These are phyloP conservation scores for Lytechinus pictus DNA, from an alignment of 35 echinoderm and acorn worm species.

Conservation along the genomic window DNA sequence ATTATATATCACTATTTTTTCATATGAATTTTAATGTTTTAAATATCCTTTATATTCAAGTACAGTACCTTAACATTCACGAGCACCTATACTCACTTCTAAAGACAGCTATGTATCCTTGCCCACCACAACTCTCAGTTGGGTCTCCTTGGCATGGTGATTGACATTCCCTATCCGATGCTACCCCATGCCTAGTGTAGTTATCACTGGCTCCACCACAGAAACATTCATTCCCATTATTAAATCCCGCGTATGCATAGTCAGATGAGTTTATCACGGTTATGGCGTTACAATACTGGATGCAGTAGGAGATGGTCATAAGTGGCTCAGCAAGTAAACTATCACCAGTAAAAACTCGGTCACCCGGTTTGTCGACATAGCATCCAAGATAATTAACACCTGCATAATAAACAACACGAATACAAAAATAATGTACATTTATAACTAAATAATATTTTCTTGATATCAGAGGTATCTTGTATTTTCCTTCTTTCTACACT, in stretches of 20 bases:
- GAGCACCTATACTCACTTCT: neutral
- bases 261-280: too few species aligned
- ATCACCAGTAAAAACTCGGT: neutral
- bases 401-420: neutral
- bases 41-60: too few species aligned
- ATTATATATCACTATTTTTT: too few species aligned
- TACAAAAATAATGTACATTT: too few species aligned
- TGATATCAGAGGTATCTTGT: neutral
- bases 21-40: too few species aligned
- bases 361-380: neutral
- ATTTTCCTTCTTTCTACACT: neutral
- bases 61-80: too few species aligned
- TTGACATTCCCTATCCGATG: neutral
- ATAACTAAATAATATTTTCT: neutral
- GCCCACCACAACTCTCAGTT: neutral
- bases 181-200: neutral
- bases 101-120: neutral
- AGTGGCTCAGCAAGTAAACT: neutral
- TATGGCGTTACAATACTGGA: neutral
- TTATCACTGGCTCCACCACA: neutral
- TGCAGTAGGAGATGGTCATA: neutral
- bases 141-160: neutral
- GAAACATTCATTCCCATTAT: neutral
- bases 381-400: conserved; percentile 27
- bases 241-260: neutral